Evolutionary conservation across 1,140 invertebrate genomes (phyloP), one percentile per base, ranked within the genome.

Genomic region (Leptoteleia sp.): DNA sequence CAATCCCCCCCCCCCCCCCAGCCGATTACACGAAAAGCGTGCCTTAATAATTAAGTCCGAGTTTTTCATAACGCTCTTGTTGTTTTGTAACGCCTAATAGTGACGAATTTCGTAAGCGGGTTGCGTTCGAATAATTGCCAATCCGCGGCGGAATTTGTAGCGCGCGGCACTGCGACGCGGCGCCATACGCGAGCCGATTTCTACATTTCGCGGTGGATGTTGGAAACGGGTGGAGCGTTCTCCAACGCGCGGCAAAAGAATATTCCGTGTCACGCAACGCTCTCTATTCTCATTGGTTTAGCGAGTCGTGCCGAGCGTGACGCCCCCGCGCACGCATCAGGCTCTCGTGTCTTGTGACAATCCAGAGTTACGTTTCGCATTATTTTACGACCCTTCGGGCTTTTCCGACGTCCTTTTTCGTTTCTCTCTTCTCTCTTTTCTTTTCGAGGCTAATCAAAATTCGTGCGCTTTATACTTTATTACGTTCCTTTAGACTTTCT

Each of bases 241-340:
- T 78, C 71, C 64, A 82, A 79, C 80, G 67, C 80, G 70, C 79
- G 76, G 79, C n/a, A 83, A 82, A 83, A 84, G 75, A 81, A 65
- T 57, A 75, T 78, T 79, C 55, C 37, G 38, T 81, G 81, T 84
- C 84, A 84, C 81, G 82, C 84, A 77, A 83, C 75, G 47, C 62
- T 76, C 79, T 71, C 50, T 52, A 29, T 64, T 83, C 68, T 13
- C 45, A 84, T 84, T 85, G 82, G 83, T 65, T 77, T 73, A 29
- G 47, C 37, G 40, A 55, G 29, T 65, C 45, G 37, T 61, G 48
- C 54, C 42, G 27, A 72, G 48, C 57, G 75, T 79, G 71, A 82
- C 82, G 82, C 82, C 82, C 82, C 78, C 82, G 77, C 72, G 75
- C 80, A 83, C 80, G 82, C 82, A 83, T 77, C 64, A 6, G 42